These are phyloP conservation scores for Alectura lathami DNA, from an alignment of 2,113 vertebrate genomes.

Conservation along the genomic window DNA sequence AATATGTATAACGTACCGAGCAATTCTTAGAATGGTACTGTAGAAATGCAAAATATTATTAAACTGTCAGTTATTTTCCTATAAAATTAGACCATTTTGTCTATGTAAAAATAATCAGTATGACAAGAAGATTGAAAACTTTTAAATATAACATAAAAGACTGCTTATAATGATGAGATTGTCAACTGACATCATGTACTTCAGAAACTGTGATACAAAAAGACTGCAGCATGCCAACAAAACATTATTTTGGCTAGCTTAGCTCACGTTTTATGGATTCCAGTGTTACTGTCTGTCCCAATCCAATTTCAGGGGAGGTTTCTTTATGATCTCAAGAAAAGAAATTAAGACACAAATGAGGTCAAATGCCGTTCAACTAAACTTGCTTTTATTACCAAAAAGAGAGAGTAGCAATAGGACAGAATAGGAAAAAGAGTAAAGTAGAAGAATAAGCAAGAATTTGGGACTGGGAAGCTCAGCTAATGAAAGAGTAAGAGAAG, in stretches of 20 bases:
- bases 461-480: too few species aligned
- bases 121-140: slow-evolving; percentile 37
- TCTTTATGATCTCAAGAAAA: too few species aligned
- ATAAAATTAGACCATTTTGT: slow-evolving; percentile 31
- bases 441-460: too few species aligned
- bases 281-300: too few species aligned
- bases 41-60: slow-evolving; percentile 25
- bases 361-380: too few species aligned
- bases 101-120: slow-evolving; percentile 37
- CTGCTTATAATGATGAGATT: not conserved
- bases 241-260: slow-evolving; percentile 1
- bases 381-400: too few species aligned
- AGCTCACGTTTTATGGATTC: not conserved
- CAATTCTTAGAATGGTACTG: not conserved
- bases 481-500: too few species aligned
- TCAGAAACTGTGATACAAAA: not conserved
- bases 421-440: too few species aligned
- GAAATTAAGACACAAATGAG: too few species aligned
- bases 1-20: not conserved
- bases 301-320: too few species aligned
- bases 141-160: slow-evolving; percentile 31
- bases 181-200: not conserved
- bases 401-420: too few species aligned
- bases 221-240: not conserved
- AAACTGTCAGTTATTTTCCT: slow-evolving; percentile 13